Base-by-base conservation (phyloP, 2,888 invertebrate genomes). In the Abscondita cerata region DNA sequence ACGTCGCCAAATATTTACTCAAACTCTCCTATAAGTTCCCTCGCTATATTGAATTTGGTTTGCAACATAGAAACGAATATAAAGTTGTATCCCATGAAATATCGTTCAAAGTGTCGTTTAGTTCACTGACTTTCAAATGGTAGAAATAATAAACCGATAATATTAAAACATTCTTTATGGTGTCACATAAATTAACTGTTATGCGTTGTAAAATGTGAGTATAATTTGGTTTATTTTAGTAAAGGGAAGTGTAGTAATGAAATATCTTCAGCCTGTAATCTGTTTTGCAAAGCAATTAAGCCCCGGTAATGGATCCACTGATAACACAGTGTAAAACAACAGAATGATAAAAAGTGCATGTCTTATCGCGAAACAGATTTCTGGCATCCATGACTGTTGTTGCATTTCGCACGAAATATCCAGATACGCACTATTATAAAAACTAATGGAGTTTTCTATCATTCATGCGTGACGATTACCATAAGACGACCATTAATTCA, bases 321-420 rank as follows among this genome's bases (percentile, higher is more conserved):
- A 59, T 65, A 63, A 48, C 34, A 56, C 54, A 57, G 59, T 62
- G 62, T 62, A 55, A 61, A 66, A 60, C 63, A 66, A 64, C 60
- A 63, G 55, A 63, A 64, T 57, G 66, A 66, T 66, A 66, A 64
- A 63, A 63, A 66, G 63, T 63, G 60, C 66, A 65, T 65, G 66
- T 64, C 57, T 59, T 66, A 66, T 66, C 66, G 40, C 66, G 62
- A 60, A 55, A 56, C 53, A 63, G 59, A 59, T 53, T 60, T 53
- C 48, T 33, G 44, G 41, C 60, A 62, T 56, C 62, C 59, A 65
- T 56, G 46, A 53, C 64, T 53, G 40, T 36, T 36, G 36, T 20
- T 46, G 55, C 51, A 52, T 11, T 61, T 60, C 51, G 56, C 51
- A 44, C 44, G 44, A 46, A 55, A 60, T 51, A 38, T 36, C 41